Percentiles rank a stretch among this genome's conserved stretches.
These are phyloP conservation scores for Macrochelys suwanniensis DNA, from an alignment of 2,797 vertebrate genomes.

Conservation along the genomic window DNA sequence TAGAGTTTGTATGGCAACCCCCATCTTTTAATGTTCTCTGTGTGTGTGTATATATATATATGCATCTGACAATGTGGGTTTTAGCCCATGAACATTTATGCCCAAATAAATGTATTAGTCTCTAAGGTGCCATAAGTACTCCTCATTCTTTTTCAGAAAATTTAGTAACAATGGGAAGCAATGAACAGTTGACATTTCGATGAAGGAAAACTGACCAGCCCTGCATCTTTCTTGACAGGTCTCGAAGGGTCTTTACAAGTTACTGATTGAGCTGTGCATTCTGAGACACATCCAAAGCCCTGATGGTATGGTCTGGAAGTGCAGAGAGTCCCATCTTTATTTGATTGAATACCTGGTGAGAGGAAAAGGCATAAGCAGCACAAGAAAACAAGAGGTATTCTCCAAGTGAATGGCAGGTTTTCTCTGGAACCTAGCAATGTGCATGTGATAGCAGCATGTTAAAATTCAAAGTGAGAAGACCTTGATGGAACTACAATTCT, in stretches of 20 bases:
- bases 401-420: not conserved
- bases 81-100: too few relatives aligned
- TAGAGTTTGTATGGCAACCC: too few relatives aligned
- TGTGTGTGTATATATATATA: too few relatives aligned
- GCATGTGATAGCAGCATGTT: not conserved
- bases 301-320: conserved; percentile 84
- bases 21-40: too few relatives aligned
- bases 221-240: conserved; percentile 70
- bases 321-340: conserved; percentile 80
- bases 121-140: too few relatives aligned
- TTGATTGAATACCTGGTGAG: conserved; percentile 79
- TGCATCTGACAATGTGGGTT: too few relatives aligned
- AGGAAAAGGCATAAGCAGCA: conserved; percentile 39
- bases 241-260: conserved; percentile 81
- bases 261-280: conserved; percentile 82
- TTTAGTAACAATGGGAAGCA: not conserved
- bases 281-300: conserved; percentile 82
- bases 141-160: too few relatives aligned
- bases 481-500: not conserved
- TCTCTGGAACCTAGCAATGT: not conserved
- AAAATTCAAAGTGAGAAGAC: not conserved
- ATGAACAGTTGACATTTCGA: not conserved
- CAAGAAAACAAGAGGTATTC: conserved; percentile 73
- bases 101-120: too few relatives aligned
- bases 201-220: not conserved